phyloP scores from a whole-genome alignment of 2,888 invertebrate genomes.

The Drosophila mulleri region DNA sequence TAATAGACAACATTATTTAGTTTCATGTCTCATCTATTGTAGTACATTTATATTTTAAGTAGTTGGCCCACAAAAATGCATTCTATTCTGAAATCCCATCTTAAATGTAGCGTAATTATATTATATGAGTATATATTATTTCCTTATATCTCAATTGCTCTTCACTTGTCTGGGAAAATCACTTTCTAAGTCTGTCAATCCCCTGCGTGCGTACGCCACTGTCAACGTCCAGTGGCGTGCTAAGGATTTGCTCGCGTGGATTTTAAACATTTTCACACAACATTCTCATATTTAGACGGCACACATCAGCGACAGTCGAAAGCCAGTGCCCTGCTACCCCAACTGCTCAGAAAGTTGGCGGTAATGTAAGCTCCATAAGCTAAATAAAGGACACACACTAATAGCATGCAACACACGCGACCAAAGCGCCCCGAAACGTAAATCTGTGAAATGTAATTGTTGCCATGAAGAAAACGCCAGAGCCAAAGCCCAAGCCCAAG shows the following conservation, averaged over 20 bases:
- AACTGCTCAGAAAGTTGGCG: slow-evolving; percentile 42
- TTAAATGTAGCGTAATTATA: too few relatives aligned
- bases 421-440: slow-evolving; percentile 65
- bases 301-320: slow-evolving; percentile 69
- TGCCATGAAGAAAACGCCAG: slow-evolving; percentile 73
- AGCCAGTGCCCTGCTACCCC: slow-evolving; percentile 18
- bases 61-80: too few relatives aligned
- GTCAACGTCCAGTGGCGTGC: slow-evolving; percentile 65
- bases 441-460: slow-evolving; percentile 81
- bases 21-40: too few relatives aligned
- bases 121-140: not conserved
- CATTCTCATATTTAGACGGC: slow-evolving; percentile 81
- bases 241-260: slow-evolving; percentile 80
- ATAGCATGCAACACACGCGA: slow-evolving; percentile 79
- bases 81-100: too few relatives aligned
- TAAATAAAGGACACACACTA: slow-evolving; percentile 79
- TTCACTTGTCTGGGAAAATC: not conserved
- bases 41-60: too few relatives aligned
- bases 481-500: not conserved
- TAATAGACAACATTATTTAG: too few relatives aligned
- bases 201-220: slow-evolving; percentile 3
- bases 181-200: not conserved
- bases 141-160: not conserved
- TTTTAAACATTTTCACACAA: slow-evolving; percentile 81
- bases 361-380: slow-evolving; percentile 80